Conservation (phyloP, 2,888 invertebrate species). For the Leptopterna dolabrata region DNA sequence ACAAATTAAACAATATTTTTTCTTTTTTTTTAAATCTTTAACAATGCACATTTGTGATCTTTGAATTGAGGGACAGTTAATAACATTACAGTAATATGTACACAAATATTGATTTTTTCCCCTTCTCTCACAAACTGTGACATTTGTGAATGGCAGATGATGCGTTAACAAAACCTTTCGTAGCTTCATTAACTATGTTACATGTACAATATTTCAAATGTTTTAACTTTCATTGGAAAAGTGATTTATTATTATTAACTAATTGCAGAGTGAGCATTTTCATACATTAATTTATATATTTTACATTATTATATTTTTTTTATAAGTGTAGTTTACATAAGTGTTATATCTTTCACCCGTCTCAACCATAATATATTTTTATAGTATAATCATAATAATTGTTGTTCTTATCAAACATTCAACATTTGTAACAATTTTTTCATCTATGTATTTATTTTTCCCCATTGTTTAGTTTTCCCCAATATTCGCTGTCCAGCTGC, state of each 20-base stretch:
- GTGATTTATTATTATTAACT: slow-evolving; percentile 61
- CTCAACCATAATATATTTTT: slow-evolving; percentile 60
- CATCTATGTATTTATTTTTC: background rate
- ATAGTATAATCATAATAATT: slow-evolving; percentile 57
- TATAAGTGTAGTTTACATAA: slow-evolving; percentile 60
- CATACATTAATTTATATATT: slow-evolving; percentile 60
- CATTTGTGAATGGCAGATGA: slow-evolving; percentile 52
- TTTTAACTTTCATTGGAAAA: slow-evolving; percentile 59
- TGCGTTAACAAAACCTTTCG: slow-evolving; percentile 56
- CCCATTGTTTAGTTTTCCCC: background rate
- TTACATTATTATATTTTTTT: slow-evolving; percentile 59
- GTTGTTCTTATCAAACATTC: slow-evolving; percentile 49
- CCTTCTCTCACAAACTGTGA: slow-evolving; percentile 50
- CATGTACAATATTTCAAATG: slow-evolving; percentile 56
- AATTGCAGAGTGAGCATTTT: slow-evolving; percentile 61
- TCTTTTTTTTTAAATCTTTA: slow-evolving; percentile 43
- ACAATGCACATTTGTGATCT: slow-evolving; percentile 53
- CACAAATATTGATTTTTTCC: slow-evolving; percentile 56
- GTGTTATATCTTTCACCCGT: slow-evolving; percentile 60
- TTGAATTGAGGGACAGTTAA: slow-evolving; percentile 58
- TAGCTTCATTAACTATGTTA: slow-evolving; percentile 60
- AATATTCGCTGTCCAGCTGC: slow-evolving; percentile 15
- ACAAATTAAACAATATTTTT: slow-evolving; percentile 43
- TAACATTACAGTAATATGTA: slow-evolving; percentile 60
- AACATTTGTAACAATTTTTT: slow-evolving; percentile 55